Evolutionary conservation across 2,797 vertebrate genomes (phyloP).

Genomic region (Enteromius paludinosus): DNA sequence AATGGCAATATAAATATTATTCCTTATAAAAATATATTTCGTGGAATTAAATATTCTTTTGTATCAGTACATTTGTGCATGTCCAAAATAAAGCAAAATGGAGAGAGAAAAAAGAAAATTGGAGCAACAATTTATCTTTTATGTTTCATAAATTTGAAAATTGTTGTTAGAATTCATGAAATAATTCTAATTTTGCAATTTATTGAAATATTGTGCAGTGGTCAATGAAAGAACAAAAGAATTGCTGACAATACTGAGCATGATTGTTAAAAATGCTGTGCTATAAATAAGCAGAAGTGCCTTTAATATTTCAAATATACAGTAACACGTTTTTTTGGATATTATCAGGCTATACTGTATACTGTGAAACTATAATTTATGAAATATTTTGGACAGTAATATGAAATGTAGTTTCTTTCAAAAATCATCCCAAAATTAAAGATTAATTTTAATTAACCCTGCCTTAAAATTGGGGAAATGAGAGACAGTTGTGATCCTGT

Average conservation of each 20-base stretch:
- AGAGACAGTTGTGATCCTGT: background rate
- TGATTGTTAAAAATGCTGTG: background rate
- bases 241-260: background rate
- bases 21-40: background rate
- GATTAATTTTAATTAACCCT: background rate
- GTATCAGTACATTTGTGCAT: background rate
- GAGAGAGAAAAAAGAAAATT: background rate
- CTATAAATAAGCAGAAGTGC: background rate
- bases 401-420: background rate
- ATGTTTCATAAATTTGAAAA: background rate
- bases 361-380: background rate
- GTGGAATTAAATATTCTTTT: background rate
- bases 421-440: background rate
- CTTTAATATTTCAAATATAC: background rate
- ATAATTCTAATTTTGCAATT: background rate
- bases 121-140: background rate
- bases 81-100: background rate
- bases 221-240: background rate
- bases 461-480: background rate
- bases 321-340: background rate
- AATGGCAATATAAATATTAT: background rate
- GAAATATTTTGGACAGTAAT: background rate
- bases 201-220: background rate
- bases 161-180: background rate
- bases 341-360: background rate